Conservation (phyloP, 2,113 vertebrate genomes). For the Suricata suricatta region DNA sequence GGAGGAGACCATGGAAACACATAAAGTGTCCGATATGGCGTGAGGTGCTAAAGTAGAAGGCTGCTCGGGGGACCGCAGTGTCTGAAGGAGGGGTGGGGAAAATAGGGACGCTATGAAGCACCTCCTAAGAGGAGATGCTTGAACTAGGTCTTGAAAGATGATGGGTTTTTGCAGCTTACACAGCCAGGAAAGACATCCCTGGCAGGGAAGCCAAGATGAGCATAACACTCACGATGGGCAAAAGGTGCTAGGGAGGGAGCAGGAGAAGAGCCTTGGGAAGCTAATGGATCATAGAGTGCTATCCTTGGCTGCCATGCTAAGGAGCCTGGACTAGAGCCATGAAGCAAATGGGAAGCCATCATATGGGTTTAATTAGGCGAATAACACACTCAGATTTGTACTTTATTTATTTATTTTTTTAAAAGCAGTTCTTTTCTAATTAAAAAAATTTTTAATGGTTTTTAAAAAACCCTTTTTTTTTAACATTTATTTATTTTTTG, state of each 20-base stretch:
- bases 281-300: background rate
- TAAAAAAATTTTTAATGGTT: too few relatives aligned
- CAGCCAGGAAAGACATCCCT: background rate
- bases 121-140: background rate
- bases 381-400: background rate
- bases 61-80: too few relatives aligned
- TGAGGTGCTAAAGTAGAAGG: background rate
- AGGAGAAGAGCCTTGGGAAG: background rate
- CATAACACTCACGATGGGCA: background rate
- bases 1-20: background rate
- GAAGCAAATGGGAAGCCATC: background rate
- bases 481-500: too few relatives aligned
- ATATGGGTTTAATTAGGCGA: background rate
- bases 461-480: too few relatives aligned
- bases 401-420: background rate
- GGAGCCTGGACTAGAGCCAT: background rate
- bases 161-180: background rate
- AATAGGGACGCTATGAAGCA: background rate
- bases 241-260: background rate
- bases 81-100: background rate
- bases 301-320: background rate
- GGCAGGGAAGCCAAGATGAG: background rate
- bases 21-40: too few relatives aligned
- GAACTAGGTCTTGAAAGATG: background rate
- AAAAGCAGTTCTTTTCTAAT: too few relatives aligned